Evolutionary conservation across 2,888 invertebrate species (phyloP), one percentile per base, ranked within the genome.

Genomic region (Drosophila mayaguana): DNA sequence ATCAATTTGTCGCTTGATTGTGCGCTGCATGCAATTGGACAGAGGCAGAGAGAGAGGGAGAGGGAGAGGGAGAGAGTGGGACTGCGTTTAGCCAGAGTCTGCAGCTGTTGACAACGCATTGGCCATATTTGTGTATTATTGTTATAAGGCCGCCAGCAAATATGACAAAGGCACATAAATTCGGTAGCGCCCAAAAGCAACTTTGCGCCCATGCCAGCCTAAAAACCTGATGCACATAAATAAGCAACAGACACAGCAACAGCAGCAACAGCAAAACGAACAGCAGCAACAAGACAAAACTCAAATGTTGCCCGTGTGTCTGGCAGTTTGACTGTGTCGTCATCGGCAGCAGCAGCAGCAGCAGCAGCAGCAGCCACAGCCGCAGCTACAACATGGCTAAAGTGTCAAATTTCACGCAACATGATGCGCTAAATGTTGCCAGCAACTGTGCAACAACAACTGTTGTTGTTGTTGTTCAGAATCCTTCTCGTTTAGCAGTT

Each of bases 371-470:
- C 60, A 50, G 14, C 59, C 40, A 51, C 56, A 57, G 32, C 53
- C 56, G 48, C 62, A 67, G 38, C 38, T 7, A 64, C 77, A 76
- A 70, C 75, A 74, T 75, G 75, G 76, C 72, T 74, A 89, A 89
- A 87, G 87, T 89, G 89, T 87, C 87, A 89, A 88, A 89, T 87
- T 87, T 87, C 87, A 87, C 88, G 89, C 87, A 87, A 89, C 87
- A 85, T 88, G 89, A 88, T 79, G 88, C 87, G 89, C 89, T 84
- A 85, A 87, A 85, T 89, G 87, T 76, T 88, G 88, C 89, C 82
- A 87, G 73, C 78, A 81, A 88, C 88, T 74, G 81, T 63, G 78
- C 80, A 80, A 80, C 79, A 80, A 72, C 66, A 57, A 36, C 32
- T 6, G 28, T 12, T 32, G 32, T 61, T 62, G 59, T 69, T 75